Percentiles rank a stretch among this genome's conserved stretches.
These are phyloP conservation scores for Thamnophis sirtalis DNA, from an alignment of 2,113 vertebrate genomes.

Conservation along the genomic window DNA sequence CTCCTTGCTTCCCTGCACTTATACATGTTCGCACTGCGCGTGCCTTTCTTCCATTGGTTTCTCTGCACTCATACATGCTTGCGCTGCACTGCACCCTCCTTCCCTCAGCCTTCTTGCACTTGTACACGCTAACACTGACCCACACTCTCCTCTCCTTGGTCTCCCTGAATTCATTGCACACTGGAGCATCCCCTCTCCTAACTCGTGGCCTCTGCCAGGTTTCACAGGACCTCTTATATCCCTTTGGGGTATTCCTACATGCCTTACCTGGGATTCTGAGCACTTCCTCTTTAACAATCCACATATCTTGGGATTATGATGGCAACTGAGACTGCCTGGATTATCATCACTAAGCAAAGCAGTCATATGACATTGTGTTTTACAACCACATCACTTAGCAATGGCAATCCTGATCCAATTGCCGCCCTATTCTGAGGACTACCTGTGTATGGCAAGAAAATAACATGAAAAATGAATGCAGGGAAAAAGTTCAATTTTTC, in stretches of 20 bases:
- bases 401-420: neutral
- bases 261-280: neutral
- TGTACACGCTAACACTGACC: neutral
- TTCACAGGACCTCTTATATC: neutral
- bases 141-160: neutral
- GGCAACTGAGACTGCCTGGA: neutral
- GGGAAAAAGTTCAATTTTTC: neutral
- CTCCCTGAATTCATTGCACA: neutral
- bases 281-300: neutral
- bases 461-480: neutral
- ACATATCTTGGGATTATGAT: neutral
- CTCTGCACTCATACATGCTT: neutral
- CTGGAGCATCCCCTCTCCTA: neutral
- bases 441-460: neutral
- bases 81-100: neutral
- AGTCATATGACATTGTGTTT: neutral
- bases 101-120: neutral
- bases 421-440: neutral
- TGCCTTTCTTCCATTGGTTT: neutral
- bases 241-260: neutral
- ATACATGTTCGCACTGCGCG: neutral
- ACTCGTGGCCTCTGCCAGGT: neutral
- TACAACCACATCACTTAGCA: neutral
- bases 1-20: neutral
- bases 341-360: neutral